phyloP scores from a whole-genome alignment of 2,888 invertebrate species.

The Tetropium fuscum region DNA sequence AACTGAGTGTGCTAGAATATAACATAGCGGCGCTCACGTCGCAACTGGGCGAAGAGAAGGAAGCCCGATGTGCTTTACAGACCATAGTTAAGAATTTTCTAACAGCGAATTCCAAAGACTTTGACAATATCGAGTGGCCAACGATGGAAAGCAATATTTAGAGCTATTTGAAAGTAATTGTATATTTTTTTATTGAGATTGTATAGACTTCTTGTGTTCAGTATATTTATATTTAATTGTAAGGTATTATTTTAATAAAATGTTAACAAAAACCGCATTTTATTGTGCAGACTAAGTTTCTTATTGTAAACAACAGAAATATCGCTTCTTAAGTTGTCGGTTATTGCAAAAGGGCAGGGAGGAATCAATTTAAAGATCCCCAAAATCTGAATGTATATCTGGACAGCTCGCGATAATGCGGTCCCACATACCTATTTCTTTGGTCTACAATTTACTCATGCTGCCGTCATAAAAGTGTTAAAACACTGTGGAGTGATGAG shows the following conservation, averaged over 20 bases:
- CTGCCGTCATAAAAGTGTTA: too few species aligned
- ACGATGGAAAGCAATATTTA: conserved; percentile 54
- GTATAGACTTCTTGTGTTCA: conserved; percentile 19
- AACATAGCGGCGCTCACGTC: conserved; percentile 59
- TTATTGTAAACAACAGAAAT: too few species aligned
- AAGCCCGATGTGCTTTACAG: conserved; percentile 58
- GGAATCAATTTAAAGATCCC: too few species aligned
- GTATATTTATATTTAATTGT: conserved; percentile 19
- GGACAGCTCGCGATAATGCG: too few species aligned
- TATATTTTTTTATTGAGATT: too few species aligned
- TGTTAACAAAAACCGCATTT: background rate
- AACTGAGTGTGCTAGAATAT: conserved; percentile 60
- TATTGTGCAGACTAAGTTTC: too few species aligned
- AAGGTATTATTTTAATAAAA: conserved; percentile 16
- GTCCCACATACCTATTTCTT: too few species aligned
- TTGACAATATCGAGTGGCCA: conserved; percentile 62
- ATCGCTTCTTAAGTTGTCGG: background rate
- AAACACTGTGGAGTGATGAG: too few species aligned
- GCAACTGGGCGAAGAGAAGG: conserved; percentile 61
- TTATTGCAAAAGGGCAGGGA: background rate
- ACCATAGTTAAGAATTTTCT: conserved; percentile 54
- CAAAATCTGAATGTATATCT: too few species aligned
- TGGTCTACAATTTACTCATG: too few species aligned
- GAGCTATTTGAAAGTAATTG: conserved; percentile 14
- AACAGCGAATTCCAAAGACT: conserved; percentile 58